These are phyloP conservation scores for Phyllopteryx taeniolatus DNA, from an alignment of 2,113 vertebrate species.

Conservation along the genomic window DNA sequence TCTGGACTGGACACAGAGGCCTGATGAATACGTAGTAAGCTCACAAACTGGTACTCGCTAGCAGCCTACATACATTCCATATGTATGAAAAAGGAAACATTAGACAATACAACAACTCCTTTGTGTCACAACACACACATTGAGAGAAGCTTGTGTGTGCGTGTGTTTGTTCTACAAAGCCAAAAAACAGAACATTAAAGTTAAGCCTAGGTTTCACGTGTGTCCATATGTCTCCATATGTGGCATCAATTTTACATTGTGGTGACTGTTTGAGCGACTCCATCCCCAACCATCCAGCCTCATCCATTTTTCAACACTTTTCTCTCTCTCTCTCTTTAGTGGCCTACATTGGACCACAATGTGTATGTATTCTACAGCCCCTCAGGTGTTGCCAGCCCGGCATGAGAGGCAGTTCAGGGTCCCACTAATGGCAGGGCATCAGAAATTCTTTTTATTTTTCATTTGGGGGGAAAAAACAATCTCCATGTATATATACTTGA, in stretches of 20 bases:
- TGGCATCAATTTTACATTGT: slow-evolving; percentile 46
- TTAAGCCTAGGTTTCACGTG: slow-evolving; percentile 15
- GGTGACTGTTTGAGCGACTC: slow-evolving; percentile 16
- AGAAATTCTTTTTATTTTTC: slow-evolving; percentile 22
- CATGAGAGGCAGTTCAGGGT: slow-evolving; percentile 1
- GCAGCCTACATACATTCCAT: slow-evolving; percentile 62
- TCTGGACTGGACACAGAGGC: slow-evolving; percentile 25
- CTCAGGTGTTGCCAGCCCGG: slow-evolving; percentile 17
- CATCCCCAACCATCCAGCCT: slow-evolving; percentile 21
- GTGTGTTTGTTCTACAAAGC: slow-evolving; percentile 51
- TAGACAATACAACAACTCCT: slow-evolving; percentile 58
- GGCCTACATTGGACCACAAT: slow-evolving; percentile 12
- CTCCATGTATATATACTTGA: background rate
- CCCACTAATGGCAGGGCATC: slow-evolving; percentile 17
- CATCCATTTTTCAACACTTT: slow-evolving; percentile 44
- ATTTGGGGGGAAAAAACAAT: background rate
- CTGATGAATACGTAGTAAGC: slow-evolving; percentile 32
- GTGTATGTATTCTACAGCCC: slow-evolving; percentile 38
- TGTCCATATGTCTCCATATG: slow-evolving; percentile 15
- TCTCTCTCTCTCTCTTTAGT: slow-evolving; percentile 6
- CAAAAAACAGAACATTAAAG: slow-evolving; percentile 53
- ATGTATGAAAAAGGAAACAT: slow-evolving; percentile 71
- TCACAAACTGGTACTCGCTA: background rate
- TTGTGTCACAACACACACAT: slow-evolving; percentile 58
- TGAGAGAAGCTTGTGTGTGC: background rate